Evolutionary conservation across 1,140 invertebrate genomes (phyloP).

Genomic region (Varroa destructor): DNA sequence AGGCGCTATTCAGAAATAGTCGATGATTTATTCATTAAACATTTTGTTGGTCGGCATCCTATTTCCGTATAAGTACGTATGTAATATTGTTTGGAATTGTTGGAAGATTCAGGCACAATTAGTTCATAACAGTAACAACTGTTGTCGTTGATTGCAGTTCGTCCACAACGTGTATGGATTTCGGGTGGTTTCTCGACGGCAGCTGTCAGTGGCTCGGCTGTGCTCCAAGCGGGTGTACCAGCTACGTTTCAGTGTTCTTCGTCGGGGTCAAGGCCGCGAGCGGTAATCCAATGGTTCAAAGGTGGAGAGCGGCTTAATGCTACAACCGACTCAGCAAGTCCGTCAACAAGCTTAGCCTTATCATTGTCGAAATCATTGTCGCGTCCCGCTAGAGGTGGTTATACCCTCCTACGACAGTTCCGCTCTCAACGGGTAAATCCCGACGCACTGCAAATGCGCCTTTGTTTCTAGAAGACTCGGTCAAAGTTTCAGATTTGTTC

Average conservation of each 20-base stretch:
- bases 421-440: too few species aligned
- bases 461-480: too few species aligned
- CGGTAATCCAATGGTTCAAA: constrained; percentile 64
- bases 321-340: background rate
- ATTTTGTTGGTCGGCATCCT: too few species aligned
- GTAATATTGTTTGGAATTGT: too few species aligned
- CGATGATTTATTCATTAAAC: too few species aligned
- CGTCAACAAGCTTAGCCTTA: background rate
- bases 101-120: background rate
- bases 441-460: too few species aligned
- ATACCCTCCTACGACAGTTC: too few species aligned
- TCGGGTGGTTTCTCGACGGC: constrained; percentile 47
- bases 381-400: too few species aligned
- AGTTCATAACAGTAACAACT: constrained; percentile 37
- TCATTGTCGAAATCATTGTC: too few species aligned
- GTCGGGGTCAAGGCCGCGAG: constrained; percentile 70
- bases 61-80: too few species aligned
- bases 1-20: too few species aligned
- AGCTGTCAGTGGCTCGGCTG: constrained; percentile 47
- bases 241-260: constrained; percentile 71
- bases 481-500: too few species aligned
- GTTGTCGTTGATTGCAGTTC: constrained; percentile 53
- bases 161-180: constrained; percentile 63
- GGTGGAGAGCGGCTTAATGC: constrained; percentile 17
- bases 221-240: constrained; percentile 58